A percentile compares a stretch with the other conserved stretches of the same genome.
phyloP scores from a whole-genome alignment of 2,888 invertebrate genomes.

The Labia minor region DNA sequence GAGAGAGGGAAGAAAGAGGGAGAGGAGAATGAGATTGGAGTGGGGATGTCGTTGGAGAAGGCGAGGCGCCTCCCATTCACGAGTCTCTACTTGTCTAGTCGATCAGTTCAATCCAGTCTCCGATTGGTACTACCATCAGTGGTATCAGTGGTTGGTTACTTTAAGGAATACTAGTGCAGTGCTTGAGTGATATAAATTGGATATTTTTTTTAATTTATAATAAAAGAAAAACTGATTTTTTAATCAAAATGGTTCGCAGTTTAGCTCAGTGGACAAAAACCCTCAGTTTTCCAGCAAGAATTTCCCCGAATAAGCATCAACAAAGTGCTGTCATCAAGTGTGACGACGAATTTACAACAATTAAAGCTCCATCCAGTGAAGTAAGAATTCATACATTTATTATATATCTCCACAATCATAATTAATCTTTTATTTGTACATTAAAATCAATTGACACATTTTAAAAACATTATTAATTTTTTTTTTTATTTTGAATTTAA shows the following conservation, averaged over 20 bases:
- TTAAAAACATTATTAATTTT: not conserved
- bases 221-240: not conserved
- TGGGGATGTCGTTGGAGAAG: too few relatives aligned
- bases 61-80: slow-evolving; percentile 35
- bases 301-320: slow-evolving; percentile 58
- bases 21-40: slow-evolving; percentile 25
- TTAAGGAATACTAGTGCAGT: too few relatives aligned
- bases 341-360: not conserved
- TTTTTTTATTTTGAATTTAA: too few relatives aligned
- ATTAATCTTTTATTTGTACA: not conserved
- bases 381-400: too few relatives aligned
- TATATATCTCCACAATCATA: too few relatives aligned
- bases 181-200: too few relatives aligned
- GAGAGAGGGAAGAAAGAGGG: slow-evolving; percentile 16
- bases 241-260: slow-evolving; percentile 63
- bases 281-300: slow-evolving; percentile 74
- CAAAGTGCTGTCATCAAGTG: slow-evolving; percentile 2
- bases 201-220: too few relatives aligned
- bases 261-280: slow-evolving; percentile 85
- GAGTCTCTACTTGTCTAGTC: slow-evolving; percentile 28
- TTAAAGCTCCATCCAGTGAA: not conserved
- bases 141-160: slow-evolving; percentile 22
- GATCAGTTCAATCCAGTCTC: slow-evolving; percentile 24
- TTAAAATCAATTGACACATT: not conserved
- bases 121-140: slow-evolving; percentile 25